Base-by-base conservation (phyloP, 2,888 invertebrate genomes). In the Eupelmus urozonus region DNA sequence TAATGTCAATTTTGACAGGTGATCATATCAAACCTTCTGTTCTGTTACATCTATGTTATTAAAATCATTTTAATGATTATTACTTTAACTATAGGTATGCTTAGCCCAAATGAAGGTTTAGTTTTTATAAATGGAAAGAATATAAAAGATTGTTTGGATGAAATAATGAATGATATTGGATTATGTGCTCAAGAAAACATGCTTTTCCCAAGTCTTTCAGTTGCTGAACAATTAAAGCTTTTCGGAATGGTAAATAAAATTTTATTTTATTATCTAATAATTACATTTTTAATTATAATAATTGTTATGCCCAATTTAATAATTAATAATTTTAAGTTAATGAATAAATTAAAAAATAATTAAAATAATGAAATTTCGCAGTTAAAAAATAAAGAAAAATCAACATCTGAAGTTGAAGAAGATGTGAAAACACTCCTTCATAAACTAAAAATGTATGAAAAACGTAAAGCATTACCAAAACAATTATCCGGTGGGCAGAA, bases 401-500 rank as follows among this genome's bases (percentile, higher is more conserved):
- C 34, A 34, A 34, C 3, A 34, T 3, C 16, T 45, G 45, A 7
- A 13, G 13, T 45, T 45, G 2, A 9, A 9, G 34, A 34, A 34
- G 34, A 45, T 16, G 16, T 45, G 13, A 45, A 45, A 45, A 45
- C 45, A 45, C 16, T 34, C 13, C 45, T 45, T 45, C 53, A 53
- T 3, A 53, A 53, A 85, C 89, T 95, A 0, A 93, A 94, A 82
- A 88, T 96, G 65, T 84, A 85, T 0, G 92, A 93, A 0, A 97
- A 97, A 87, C 91, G 90, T 1, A 85, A 93, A 82, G 90, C 90
- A 42, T 88, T 92, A 80, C 93, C 94, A 0, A 87, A 89, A 25
- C 92, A 92, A 69, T 90, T 98, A 76, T 98, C 98, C 0, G 97
- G 98, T n/a, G 98, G 98, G 13, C 97, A 97, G 93, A 96, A 97